phyloP scores from a whole-genome alignment of 2,888 invertebrate genomes.

The Ornithoptera alexandrae region DNA sequence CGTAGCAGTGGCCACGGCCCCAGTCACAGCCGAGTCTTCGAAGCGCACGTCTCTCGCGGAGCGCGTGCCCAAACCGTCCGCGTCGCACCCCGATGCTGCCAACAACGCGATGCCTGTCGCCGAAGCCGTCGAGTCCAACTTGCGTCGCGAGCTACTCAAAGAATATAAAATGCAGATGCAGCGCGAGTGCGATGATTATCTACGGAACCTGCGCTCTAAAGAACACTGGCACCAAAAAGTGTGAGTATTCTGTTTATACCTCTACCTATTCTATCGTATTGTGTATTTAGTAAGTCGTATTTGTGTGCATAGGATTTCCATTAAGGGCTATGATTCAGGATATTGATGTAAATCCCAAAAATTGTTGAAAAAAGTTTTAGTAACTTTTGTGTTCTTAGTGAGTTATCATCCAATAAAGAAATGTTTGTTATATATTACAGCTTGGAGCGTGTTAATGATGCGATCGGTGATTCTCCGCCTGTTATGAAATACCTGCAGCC shows the following conservation, averaged over 20 bases:
- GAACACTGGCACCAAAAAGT: constrained; percentile 63
- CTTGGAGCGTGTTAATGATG: no score
- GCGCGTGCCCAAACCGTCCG: constrained; percentile 52
- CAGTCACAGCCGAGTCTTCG: constrained; percentile 85
- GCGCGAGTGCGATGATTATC: constrained; percentile 76
- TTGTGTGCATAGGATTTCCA: no score
- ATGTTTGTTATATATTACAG: no score
- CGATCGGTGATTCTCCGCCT: no score
- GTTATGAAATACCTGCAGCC: no score
- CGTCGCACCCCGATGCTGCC: constrained; percentile 30
- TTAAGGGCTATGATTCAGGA: no score
- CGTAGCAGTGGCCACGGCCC: constrained; percentile 38
- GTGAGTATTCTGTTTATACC: constrained; percentile 45
- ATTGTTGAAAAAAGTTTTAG: no score
- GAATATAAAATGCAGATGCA: constrained; percentile 90
- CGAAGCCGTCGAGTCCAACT: constrained; percentile 58
- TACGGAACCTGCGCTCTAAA: constrained; percentile 67
- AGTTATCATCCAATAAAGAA: no score
- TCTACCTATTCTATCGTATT: no score
- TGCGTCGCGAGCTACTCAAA: constrained; percentile 85
- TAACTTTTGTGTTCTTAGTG: no score
- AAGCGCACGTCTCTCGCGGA: constrained; percentile 67
- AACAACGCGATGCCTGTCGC: constrained; percentile 27
- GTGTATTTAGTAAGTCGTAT: no score
- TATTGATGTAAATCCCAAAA: no score